Conservation (phyloP, 2,888 invertebrate species). For the Poecilobothrus nobilitatus region DNA sequence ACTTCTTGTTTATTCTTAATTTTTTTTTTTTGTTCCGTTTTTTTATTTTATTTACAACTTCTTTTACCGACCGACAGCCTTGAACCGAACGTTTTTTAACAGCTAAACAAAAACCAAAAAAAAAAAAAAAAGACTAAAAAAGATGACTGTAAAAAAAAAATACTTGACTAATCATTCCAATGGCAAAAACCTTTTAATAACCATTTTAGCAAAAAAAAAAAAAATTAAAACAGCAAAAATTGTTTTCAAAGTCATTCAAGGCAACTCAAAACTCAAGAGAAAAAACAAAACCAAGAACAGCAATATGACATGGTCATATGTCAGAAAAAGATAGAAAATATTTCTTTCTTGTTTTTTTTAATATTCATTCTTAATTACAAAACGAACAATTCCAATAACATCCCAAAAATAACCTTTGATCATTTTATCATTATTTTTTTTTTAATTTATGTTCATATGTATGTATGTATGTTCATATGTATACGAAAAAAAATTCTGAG, state of each 20-base stretch:
- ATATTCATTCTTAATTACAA: not conserved
- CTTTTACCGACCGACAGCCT: not conserved
- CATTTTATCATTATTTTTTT: not conserved
- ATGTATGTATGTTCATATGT: not conserved
- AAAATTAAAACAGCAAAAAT: not conserved
- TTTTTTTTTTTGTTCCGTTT: not conserved
- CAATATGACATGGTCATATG: too few species aligned
- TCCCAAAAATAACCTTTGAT: not conserved
- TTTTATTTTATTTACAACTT: not conserved
- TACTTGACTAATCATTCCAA: constrained; percentile 1
- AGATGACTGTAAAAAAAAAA: not conserved
- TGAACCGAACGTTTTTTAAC: not conserved
- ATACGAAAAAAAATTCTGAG: not conserved
- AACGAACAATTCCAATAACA: not conserved
- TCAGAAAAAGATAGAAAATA: too few species aligned
- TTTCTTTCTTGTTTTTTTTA: not conserved
- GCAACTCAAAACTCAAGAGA: not conserved
- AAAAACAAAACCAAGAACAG: too few species aligned
- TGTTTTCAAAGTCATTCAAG: constrained; percentile 6
- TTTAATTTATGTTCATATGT: not conserved
- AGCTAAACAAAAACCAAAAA: not conserved
- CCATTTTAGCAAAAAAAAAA: not conserved
- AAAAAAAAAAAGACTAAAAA: not conserved
- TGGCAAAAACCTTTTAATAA: constrained; percentile 2
- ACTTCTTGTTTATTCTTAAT: too few species aligned